phyloP scores from a whole-genome alignment of 2,113 vertebrate genomes.

The Callipepla californica region DNA sequence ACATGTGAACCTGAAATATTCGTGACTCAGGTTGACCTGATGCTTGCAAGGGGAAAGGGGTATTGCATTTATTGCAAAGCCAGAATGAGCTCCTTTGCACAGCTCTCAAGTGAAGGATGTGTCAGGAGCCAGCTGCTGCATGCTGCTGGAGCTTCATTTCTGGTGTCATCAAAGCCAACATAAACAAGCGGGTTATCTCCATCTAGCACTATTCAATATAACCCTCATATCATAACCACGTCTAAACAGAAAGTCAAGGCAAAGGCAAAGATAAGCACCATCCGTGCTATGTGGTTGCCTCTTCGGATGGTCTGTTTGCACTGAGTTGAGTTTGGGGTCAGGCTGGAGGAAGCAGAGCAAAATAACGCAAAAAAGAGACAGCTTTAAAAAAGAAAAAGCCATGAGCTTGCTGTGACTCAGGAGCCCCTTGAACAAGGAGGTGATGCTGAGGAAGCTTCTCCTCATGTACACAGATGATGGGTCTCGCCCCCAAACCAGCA shows the following conservation, averaged over 20 bases:
- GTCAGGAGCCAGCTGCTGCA: background rate
- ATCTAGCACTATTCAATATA: background rate
- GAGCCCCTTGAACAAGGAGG: background rate
- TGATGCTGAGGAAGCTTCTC: background rate
- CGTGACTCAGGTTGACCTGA: background rate
- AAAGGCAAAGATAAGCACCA: background rate
- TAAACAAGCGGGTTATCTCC: background rate
- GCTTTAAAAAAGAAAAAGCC: background rate
- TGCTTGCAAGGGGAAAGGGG: background rate
- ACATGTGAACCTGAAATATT: background rate
- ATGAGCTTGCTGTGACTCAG: background rate
- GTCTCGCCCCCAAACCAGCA: background rate
- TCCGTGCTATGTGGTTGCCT: background rate
- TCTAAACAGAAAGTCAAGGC: conserved; percentile 1
- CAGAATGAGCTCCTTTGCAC: background rate
- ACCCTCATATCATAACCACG: background rate
- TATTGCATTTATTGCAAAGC: background rate
- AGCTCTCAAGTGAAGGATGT: background rate
- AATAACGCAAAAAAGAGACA: no score
- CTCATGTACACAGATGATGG: background rate
- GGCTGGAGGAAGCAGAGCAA: background rate
- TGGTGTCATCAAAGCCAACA: background rate
- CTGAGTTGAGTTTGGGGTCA: background rate
- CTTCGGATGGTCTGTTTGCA: background rate
- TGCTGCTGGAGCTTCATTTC: background rate